Percentiles rank a stretch among this genome's conserved stretches.
phyloP scores from a whole-genome alignment of 2,113 vertebrate genomes.

The Corythornis madagascariensis region DNA sequence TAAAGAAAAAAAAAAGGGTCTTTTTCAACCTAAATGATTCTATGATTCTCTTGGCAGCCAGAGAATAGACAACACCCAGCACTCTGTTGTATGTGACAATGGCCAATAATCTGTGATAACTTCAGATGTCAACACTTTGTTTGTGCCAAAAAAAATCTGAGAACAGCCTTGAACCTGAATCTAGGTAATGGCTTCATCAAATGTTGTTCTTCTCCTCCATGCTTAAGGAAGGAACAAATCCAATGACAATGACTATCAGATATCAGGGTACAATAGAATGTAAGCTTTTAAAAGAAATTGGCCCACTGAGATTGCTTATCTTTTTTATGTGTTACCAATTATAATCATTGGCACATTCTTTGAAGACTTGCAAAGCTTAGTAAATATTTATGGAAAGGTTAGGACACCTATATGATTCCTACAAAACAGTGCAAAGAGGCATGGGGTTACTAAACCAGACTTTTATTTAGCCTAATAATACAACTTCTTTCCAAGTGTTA shows the following conservation, averaged over 20 bases:
- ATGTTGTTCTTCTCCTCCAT: not conserved
- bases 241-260: not conserved
- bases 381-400: conserved; percentile 44
- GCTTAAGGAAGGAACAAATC: not conserved
- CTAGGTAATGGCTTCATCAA: not conserved
- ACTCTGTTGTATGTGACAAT: not conserved
- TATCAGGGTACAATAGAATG: not conserved
- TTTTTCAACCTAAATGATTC: too few species aligned
- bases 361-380: conserved; percentile 33
- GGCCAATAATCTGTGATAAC: not conserved
- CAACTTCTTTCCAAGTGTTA: not conserved
- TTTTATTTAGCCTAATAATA: not conserved
- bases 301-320: conserved; percentile 41
- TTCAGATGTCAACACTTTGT: not conserved
- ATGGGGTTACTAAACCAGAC: not conserved
- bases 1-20: too few species aligned
- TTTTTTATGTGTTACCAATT: conserved; percentile 66
- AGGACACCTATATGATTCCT: not conserved
- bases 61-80: not conserved
- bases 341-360: conserved; percentile 39
- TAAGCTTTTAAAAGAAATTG: conserved; percentile 16
- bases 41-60: not conserved
- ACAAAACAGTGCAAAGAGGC: not conserved
- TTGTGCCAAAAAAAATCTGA: not conserved
- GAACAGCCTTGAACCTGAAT: not conserved